Evolutionary conservation across 2,888 invertebrate genomes (phyloP), one percentile per base, ranked within the genome.

Genomic region (Lingula anatina): DNA sequence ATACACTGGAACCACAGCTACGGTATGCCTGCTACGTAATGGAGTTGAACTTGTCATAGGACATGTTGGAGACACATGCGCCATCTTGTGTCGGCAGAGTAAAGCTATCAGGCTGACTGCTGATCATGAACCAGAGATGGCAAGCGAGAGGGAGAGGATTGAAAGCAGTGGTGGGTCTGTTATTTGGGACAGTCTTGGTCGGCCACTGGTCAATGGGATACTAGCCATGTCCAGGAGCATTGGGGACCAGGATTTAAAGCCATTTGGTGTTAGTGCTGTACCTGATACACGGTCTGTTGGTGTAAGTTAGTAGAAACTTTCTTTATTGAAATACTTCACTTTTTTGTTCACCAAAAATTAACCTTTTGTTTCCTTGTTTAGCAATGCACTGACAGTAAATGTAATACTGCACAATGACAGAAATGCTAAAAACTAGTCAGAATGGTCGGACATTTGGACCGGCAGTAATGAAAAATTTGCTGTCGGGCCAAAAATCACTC

Each of bases 1-100:
- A n/a, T n/a, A n/a, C n/a, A n/a, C n/a, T n/a, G 81, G 81, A n/a
- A 78, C 80, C 2, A 81, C 81, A 36, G 81, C 81, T 7, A 81
- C 80, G 5, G 78, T 81, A 2, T 79, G 80, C 53, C 64, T 81
- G 41, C 63, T 81, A n/a, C 65, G 72, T 3, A 72, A 79, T 54
- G 78, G 77, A 44, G 69, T 75, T 12, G 74, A 80, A 50, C 67
- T 81, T 15, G 76, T 73, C 1, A 66, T 81, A 2, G 81, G 73
- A 3, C 79, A 81, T 64, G 80, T 79, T 9, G 81, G 81, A 5
- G 81, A 81, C 63, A 78, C 78, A 41, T 62, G 79, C 31, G 81
- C 79, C n/a, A 66, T 81, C 35, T 57, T 81, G 38, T 80, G 79
- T 60, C 71, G 81, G 3, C 70, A 74, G 37, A 80, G 79, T 2